phyloP scores from a whole-genome alignment of 2,888 invertebrate genomes.

The Cylloceria caligata region DNA sequence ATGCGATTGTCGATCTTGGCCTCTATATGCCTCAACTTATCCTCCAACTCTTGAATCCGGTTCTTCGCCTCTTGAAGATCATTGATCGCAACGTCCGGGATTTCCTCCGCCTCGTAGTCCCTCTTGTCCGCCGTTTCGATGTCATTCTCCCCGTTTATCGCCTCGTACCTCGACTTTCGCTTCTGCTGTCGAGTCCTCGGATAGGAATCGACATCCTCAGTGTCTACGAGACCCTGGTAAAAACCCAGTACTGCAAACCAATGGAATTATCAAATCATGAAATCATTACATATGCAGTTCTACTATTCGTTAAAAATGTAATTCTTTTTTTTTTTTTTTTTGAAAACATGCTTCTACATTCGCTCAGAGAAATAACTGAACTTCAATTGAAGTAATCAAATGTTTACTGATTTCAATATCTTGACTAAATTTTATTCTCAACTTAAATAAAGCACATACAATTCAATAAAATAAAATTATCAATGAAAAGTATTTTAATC shows the following conservation, averaged over 20 bases:
- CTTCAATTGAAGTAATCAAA: no score
- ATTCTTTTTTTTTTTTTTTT: slow-evolving; percentile 6
- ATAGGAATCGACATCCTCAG: slow-evolving; percentile 77
- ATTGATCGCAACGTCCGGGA: slow-evolving; percentile 75
- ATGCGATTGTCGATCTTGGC: slow-evolving; percentile 86
- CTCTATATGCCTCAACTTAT: slow-evolving; percentile 90
- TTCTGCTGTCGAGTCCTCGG: slow-evolving; percentile 17
- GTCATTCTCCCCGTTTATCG: slow-evolving; percentile 15
- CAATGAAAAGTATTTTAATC: no score
- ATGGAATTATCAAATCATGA: neutral
- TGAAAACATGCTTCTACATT: no score
- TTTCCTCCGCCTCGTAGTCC: slow-evolving; percentile 52
- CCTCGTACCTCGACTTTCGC: neutral
- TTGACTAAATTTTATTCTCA: neutral
- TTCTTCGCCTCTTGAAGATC: slow-evolving; percentile 88
- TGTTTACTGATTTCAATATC: neutral
- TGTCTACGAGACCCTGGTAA: slow-evolving; percentile 83
- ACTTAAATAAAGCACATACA: neutral
- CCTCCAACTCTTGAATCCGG: slow-evolving; percentile 89
- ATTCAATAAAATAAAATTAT: no score
- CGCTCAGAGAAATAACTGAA: no score
- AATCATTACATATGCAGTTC: neutral
- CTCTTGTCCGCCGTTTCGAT: slow-evolving; percentile 11
- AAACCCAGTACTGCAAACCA: slow-evolving; percentile 83
- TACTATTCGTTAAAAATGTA: neutral